Conservation (phyloP, 2,113 vertebrate species). For the Malurus cyaneus region DNA sequence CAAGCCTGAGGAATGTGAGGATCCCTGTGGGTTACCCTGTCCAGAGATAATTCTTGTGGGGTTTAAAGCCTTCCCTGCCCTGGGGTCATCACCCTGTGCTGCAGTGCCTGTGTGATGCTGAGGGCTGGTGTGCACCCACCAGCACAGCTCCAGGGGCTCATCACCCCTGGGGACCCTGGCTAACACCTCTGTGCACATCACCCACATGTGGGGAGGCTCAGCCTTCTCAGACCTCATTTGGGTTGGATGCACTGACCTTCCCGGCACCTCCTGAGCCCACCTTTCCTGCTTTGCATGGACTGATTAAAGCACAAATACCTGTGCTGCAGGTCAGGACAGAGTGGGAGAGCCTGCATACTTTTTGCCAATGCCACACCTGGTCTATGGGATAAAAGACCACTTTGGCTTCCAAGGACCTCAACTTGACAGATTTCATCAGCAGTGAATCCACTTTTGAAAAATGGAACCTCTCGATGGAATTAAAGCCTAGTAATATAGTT, state of each 20-base stretch:
- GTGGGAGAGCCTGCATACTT: accelerated
- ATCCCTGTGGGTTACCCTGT: background rate
- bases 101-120: background rate
- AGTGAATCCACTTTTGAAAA: constrained; percentile 51
- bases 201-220: accelerated
- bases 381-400: background rate
- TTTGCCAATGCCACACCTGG: background rate
- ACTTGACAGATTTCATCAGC: constrained; percentile 59
- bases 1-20: background rate
- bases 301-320: background rate
- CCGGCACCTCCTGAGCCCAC: background rate
- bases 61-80: background rate
- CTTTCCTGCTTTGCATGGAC: background rate
- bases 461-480: constrained; percentile 48
- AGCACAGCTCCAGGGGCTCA: background rate
- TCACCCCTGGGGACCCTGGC: accelerated
- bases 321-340: background rate
- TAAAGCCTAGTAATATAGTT: constrained; percentile 51
- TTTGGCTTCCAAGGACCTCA: constrained; percentile 35
- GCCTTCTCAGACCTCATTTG: background rate
- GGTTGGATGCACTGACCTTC: background rate
- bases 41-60: background rate
- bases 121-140: background rate
- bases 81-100: background rate
- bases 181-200: accelerated